A percentile compares a stretch with the other conserved stretches of the same genome.
phyloP scores from a whole-genome alignment of 2,797 vertebrate genomes.

The Molossus molossus region DNA sequence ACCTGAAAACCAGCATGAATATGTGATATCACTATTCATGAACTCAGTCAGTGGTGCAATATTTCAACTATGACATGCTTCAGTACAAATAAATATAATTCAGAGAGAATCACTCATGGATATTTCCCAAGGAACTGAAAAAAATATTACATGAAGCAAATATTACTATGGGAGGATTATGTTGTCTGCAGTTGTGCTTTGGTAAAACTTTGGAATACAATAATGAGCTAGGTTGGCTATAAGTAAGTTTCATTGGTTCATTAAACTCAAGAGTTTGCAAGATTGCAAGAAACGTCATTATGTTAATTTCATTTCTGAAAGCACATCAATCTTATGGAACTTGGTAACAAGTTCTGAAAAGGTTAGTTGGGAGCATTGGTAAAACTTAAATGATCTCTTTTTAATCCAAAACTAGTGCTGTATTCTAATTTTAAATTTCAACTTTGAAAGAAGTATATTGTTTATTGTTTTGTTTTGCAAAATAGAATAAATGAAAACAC shows the following conservation, averaged over 20 bases:
- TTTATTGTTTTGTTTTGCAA: neutral
- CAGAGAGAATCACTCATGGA: constrained; percentile 25
- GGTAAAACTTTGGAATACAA: constrained; percentile 1
- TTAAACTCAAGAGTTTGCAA: constrained; percentile 51
- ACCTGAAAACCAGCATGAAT: neutral
- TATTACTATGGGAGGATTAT: neutral
- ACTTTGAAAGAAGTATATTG: neutral
- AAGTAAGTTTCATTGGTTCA: constrained; percentile 54
- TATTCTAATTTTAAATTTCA: constrained; percentile 27
- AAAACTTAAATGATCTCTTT: neutral
- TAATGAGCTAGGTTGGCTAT: constrained; percentile 30
- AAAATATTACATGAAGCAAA: constrained; percentile 18
- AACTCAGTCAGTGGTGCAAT: neutral
- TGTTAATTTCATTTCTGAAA: constrained; percentile 60
- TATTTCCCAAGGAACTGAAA: neutral
- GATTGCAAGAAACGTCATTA: constrained; percentile 17
- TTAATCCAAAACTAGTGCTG: neutral
- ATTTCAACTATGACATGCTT: constrained; percentile 56
- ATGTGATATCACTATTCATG: neutral
- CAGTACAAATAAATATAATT: constrained; percentile 62
- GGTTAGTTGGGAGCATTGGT: neutral
- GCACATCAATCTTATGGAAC: constrained; percentile 4
- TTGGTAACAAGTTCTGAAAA: constrained; percentile 56
- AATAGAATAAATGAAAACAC: neutral
- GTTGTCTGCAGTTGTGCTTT: neutral